Conservation (phyloP, 2,113 vertebrate species). For the Neomonachus schauinslandi region DNA sequence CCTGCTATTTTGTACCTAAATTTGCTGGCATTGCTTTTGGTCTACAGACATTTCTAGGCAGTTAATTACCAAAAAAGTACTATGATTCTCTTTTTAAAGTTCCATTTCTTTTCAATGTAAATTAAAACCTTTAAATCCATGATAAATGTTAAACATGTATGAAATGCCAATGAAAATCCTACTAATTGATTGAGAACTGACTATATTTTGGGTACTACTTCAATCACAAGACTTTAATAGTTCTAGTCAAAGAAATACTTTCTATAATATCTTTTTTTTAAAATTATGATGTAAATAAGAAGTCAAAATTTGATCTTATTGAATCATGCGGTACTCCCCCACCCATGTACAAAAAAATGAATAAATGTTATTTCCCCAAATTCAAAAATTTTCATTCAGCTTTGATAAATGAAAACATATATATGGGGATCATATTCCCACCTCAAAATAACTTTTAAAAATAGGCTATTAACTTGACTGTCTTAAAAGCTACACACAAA, state of each 20-base stretch:
- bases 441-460: not conserved
- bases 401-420: not conserved
- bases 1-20: not conserved
- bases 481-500: not conserved
- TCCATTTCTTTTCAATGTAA: constrained; percentile 36
- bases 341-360: not conserved
- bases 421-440: not conserved
- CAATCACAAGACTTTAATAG: not conserved
- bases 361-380: not conserved
- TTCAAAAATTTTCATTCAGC: not conserved
- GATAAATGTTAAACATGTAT: constrained; percentile 39
- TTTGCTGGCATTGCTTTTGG: not conserved
- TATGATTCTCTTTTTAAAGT: not conserved
- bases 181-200: constrained; percentile 55
- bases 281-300: not conserved
- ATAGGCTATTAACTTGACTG: not conserved
- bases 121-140: constrained; percentile 47
- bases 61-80: constrained; percentile 11
- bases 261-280: not conserved
- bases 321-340: not conserved
- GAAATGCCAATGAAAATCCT: constrained; percentile 14
- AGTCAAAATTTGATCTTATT: not conserved
- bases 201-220: constrained; percentile 20
- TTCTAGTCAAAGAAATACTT: not conserved
- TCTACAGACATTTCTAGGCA: not conserved